These are phyloP conservation scores for Heliconius hermathena DNA, from an alignment of 1,140 invertebrate species.

Conservation along the genomic window DNA sequence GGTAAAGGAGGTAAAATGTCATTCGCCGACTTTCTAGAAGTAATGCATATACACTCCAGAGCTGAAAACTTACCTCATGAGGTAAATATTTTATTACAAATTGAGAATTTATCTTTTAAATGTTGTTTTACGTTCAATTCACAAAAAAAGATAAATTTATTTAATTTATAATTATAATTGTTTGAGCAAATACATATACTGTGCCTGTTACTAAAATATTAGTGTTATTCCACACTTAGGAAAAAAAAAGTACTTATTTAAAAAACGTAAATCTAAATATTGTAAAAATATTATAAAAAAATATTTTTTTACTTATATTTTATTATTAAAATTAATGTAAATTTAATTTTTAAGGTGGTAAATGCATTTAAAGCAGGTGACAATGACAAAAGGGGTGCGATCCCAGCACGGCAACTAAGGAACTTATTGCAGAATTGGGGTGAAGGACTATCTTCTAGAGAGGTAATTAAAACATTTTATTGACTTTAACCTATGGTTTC, in stretches of 20 bases:
- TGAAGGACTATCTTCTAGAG: conserved; percentile 93
- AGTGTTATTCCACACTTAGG: too few species aligned
- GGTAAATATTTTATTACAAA: conserved; percentile 74
- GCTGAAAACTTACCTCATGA: conserved; percentile 95
- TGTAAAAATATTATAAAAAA: neutral
- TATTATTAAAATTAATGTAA: too few species aligned
- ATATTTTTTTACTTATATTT: neutral
- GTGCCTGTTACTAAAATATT: too few species aligned
- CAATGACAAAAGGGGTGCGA: conserved; percentile 86
- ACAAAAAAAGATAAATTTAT: too few species aligned
- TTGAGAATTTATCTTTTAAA: too few species aligned
- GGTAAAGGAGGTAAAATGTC: conserved; percentile 95
- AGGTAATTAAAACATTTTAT: conserved; percentile 82
- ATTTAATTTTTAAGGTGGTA: conserved; percentile 78
- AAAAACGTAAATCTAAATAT: too few species aligned
- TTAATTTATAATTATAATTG: too few species aligned
- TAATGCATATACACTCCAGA: conserved; percentile 95
- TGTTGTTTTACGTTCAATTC: too few species aligned
- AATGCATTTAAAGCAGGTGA: conserved; percentile 95
- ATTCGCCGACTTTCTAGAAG: conserved; percentile 97
- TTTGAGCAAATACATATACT: too few species aligned
- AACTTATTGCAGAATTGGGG: conserved; percentile 95
- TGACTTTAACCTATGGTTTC: too few species aligned
- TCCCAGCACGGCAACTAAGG: conserved; percentile 92
- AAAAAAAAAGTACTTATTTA: too few species aligned